Conservation (phyloP, 2,888 invertebrate genomes). For the Melanotus villosus region DNA sequence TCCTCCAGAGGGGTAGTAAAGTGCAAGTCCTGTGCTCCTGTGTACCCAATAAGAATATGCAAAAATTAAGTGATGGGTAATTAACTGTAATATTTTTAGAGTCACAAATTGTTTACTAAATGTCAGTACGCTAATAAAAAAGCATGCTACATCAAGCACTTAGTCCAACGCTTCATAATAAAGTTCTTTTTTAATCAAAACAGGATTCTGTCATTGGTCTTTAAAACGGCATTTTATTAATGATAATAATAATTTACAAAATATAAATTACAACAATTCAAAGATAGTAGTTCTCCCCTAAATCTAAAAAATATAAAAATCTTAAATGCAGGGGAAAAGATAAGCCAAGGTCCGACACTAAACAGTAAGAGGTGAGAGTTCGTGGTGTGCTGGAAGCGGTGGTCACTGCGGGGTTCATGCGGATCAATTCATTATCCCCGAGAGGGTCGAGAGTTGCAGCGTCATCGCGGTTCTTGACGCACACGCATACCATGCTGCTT, state of each 20-base stretch:
- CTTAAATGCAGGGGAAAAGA: constrained; percentile 3
- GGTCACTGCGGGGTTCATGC: constrained; percentile 64
- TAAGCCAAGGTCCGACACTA: constrained; percentile 32
- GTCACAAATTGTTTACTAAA: constrained; percentile 66
- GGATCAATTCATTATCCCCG: constrained; percentile 67
- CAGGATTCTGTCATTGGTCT: no score
- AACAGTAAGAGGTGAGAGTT: constrained; percentile 60
- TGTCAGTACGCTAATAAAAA: constrained; percentile 73
- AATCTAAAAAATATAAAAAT: constrained; percentile 1
- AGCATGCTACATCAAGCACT: constrained; percentile 69
- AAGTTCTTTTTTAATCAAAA: neutral
- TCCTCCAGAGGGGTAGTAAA: constrained; percentile 54
- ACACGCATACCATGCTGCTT: constrained; percentile 40
- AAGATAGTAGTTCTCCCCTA: no score
- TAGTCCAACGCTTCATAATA: constrained; percentile 27
- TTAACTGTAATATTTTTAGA: constrained; percentile 68
- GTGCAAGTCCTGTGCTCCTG: constrained; percentile 58
- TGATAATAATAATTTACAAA: neutral
- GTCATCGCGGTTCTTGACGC: constrained; percentile 58
- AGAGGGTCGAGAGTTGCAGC: constrained; percentile 65
- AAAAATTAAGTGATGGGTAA: constrained; percentile 67
- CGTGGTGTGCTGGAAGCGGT: constrained; percentile 55
- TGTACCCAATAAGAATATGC: constrained; percentile 57
- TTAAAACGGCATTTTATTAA: no score
- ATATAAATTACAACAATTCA: no score